These are phyloP conservation scores for Antedon mediterranea DNA, from an alignment of 53 echinoderm and acorn worm species.

Conservation along the genomic window DNA sequence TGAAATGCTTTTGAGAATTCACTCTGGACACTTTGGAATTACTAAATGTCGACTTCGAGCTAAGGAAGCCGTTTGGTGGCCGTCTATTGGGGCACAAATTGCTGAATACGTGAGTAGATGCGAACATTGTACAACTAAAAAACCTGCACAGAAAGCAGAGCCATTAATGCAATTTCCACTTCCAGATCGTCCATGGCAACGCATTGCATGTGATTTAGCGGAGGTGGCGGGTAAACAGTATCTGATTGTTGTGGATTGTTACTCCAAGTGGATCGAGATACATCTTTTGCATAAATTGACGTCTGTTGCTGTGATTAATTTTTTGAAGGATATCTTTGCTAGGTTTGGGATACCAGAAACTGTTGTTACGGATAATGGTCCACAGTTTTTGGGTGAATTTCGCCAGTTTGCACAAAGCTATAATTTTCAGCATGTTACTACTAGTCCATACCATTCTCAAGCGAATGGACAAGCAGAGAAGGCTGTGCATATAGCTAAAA, in stretches of 20 bases:
- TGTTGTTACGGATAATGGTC: slow-evolving; percentile 7
- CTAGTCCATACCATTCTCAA: slow-evolving; percentile 16
- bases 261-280: slow-evolving; percentile 14
- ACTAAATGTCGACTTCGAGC: slow-evolving; percentile 11
- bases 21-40: slow-evolving; percentile 12
- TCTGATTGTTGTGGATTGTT: slow-evolving; percentile 14
- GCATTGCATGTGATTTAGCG: slow-evolving; percentile 7
- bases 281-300: neutral
- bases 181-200: slow-evolving; percentile 16
- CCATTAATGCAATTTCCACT: slow-evolving; percentile 14
- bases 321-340: slow-evolving; percentile 3
- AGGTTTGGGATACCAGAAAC: slow-evolving; percentile 6
- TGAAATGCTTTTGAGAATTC: slow-evolving; percentile 8
- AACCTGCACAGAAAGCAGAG: slow-evolving; percentile 15
- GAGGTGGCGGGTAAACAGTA: slow-evolving; percentile 16
- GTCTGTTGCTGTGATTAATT: slow-evolving; percentile 4
- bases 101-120: slow-evolving; percentile 8
- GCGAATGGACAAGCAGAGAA: slow-evolving; percentile 21
- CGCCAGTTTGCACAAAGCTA: neutral
- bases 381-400: slow-evolving; percentile 5
- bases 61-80: slow-evolving; percentile 26
- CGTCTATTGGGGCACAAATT: slow-evolving; percentile 5
- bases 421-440: slow-evolving; percentile 2
- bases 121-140: slow-evolving; percentile 3
- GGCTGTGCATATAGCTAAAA: slow-evolving; percentile 10